phyloP scores from a whole-genome alignment of 2,888 invertebrate species.

The Drosophila basisetae region DNA sequence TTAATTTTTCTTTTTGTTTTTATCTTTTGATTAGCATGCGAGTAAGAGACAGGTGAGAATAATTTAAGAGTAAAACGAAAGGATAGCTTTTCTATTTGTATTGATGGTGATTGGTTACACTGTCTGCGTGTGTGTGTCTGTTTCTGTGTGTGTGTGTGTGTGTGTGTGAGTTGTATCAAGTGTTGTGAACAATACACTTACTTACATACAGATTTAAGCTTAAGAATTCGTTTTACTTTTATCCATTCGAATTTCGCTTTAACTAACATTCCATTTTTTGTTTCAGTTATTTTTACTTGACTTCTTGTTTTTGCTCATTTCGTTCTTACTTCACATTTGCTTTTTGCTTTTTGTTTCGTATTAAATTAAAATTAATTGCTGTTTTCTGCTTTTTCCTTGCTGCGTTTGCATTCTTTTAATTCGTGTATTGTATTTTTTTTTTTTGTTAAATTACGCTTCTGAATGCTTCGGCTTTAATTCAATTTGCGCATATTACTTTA shows the following conservation, averaged over 20 bases:
- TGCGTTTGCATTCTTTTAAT: constrained; percentile 53
- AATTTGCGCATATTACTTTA: constrained; percentile 58
- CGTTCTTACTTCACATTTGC: constrained; percentile 64
- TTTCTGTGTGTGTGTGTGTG: constrained; percentile 3
- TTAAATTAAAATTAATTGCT: constrained; percentile 73
- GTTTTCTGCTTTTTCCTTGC: constrained; percentile 36
- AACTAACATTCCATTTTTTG: constrained; percentile 67
- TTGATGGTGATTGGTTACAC: constrained; percentile 25
- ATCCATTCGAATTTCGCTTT: constrained; percentile 53
- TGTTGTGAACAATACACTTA: constrained; percentile 83
- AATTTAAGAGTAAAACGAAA: constrained; percentile 35
- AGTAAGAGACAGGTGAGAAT: constrained; percentile 53
- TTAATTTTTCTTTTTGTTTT: constrained; percentile 28
- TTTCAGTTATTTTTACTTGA: constrained; percentile 33
- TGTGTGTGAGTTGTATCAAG: background rate
- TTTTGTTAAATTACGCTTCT: constrained; percentile 43
- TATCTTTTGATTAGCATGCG: constrained; percentile 46
- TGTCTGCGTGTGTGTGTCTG: constrained; percentile 17
- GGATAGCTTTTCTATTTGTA: constrained; percentile 30
- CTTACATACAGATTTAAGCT: constrained; percentile 83
- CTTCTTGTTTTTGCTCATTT: constrained; percentile 55
- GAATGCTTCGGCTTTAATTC: constrained; percentile 36
- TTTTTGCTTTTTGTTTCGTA: constrained; percentile 43
- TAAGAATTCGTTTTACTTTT: constrained; percentile 79
- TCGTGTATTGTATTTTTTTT: constrained; percentile 48